Conservation (phyloP, 2,113 vertebrate species). For the Mesitornis unicolor region DNA sequence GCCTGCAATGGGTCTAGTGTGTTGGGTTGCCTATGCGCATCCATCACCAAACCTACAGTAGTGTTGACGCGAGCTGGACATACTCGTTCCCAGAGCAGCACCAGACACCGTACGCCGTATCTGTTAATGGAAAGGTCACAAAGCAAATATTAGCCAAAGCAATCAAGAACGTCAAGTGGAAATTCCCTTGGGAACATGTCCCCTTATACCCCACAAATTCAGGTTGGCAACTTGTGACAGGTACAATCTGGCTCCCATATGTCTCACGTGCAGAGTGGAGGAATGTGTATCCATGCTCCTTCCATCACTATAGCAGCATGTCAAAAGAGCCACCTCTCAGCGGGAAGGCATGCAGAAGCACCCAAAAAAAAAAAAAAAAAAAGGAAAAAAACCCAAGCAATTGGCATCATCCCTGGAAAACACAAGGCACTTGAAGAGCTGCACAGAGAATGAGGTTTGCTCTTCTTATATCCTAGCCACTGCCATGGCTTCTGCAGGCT, state of each 20-base stretch:
- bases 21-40: fast-evolving
- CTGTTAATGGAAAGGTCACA: constrained; percentile 64
- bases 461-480: fast-evolving
- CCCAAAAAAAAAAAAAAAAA: not conserved
- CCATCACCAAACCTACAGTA: fast-evolving
- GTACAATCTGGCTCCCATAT: constrained; percentile 75
- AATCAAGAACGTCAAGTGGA: constrained; percentile 67
- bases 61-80: fast-evolving
- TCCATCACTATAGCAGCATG: constrained; percentile 69
- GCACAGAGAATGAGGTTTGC: fast-evolving
- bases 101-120: fast-evolving
- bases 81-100: fast-evolving
- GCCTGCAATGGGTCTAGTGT: fast-evolving
- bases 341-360: constrained; percentile 42
- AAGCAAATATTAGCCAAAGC: constrained; percentile 67
- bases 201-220: constrained; percentile 65
- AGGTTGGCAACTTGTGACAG: constrained; percentile 78
- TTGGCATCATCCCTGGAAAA: constrained; percentile 28
- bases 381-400: not conserved
- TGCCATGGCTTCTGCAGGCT: fast-evolving
- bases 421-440: not conserved
- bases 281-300: constrained; percentile 63
- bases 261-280: constrained; percentile 33
- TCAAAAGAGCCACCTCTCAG: constrained; percentile 67
- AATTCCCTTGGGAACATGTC: constrained; percentile 67